Percentiles rank a stretch among this genome's conserved stretches.
These are phyloP conservation scores for Sarcophaga carnaria DNA, from an alignment of 2,888 invertebrate species.

Conservation along the genomic window DNA sequence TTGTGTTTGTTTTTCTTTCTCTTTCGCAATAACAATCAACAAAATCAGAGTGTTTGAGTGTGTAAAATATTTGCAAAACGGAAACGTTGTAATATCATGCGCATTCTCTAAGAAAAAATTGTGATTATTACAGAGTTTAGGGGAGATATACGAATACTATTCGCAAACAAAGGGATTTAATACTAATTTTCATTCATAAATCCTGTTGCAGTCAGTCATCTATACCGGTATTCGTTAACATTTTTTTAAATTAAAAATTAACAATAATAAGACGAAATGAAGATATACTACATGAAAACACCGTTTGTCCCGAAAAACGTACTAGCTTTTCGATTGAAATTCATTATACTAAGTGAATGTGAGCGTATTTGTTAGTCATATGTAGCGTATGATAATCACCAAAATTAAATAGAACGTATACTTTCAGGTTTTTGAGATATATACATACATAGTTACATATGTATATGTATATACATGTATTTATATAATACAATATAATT, in stretches of 20 bases:
- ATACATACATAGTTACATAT: neutral
- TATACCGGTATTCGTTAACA: neutral
- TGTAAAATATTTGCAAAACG: neutral
- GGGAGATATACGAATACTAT: too few relatives aligned
- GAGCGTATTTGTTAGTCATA: neutral
- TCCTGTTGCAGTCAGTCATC: neutral
- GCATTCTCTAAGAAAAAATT: slow-evolving; percentile 1
- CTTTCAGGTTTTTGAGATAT: too few relatives aligned
- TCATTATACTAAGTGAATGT: too few relatives aligned
- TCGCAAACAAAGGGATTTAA: neutral
- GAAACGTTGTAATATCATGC: slow-evolving; percentile 21
- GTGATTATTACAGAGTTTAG: too few relatives aligned
- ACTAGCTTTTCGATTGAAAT: too few relatives aligned
- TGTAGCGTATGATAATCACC: neutral
- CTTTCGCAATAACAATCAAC: too few relatives aligned
- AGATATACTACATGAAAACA: too few relatives aligned
- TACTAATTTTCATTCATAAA: slow-evolving; percentile 47
- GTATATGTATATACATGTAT: neutral
- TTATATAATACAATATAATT: neutral
- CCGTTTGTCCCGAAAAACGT: too few relatives aligned
- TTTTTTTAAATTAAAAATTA: too few relatives aligned
- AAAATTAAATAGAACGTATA: neutral
- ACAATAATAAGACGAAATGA: too few relatives aligned
- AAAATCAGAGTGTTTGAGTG: too few relatives aligned
- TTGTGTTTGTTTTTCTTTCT: too few relatives aligned